phyloP scores from a whole-genome alignment of 1,140 invertebrate species.

The Acromyrmex heyeri region DNA sequence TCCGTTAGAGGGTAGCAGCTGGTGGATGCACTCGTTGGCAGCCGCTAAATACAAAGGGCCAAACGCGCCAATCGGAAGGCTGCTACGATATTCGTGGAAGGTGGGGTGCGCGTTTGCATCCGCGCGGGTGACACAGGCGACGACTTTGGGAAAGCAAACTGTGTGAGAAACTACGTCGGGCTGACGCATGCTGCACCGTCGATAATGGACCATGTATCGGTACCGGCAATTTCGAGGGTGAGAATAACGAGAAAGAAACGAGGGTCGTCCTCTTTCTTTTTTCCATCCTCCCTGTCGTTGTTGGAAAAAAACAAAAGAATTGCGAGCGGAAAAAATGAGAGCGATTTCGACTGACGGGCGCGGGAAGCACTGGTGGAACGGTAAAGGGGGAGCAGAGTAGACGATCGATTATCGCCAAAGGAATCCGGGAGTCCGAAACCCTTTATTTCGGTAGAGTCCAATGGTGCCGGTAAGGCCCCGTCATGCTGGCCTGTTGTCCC shows the following conservation, averaged over 20 bases:
- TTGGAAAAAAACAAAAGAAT: too few relatives aligned
- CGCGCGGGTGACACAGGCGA: slow-evolving; percentile 73
- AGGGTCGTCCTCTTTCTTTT: too few relatives aligned
- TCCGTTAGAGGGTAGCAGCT: slow-evolving; percentile 81
- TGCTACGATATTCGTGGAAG: slow-evolving; percentile 48
- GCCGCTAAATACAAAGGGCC: slow-evolving; percentile 16
- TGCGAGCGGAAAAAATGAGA: background rate
- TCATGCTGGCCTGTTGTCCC: background rate
- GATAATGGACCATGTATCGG: slow-evolving; percentile 74
- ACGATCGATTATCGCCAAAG: slow-evolving; percentile 24
- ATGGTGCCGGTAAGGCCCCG: background rate
- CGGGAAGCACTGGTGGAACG: background rate
- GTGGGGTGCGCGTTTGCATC: slow-evolving; percentile 53
- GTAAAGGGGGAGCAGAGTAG: background rate
- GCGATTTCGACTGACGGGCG: background rate
- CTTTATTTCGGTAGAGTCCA: slow-evolving; percentile 24
- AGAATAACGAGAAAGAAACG: background rate
- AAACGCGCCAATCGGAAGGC: slow-evolving; percentile 13
- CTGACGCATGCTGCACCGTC: slow-evolving; percentile 70
- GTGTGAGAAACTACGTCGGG: slow-evolving; percentile 73
- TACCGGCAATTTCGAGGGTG: slow-evolving; percentile 38
- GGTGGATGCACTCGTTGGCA: slow-evolving; percentile 70
- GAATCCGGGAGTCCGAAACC: slow-evolving; percentile 32
- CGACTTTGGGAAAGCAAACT: slow-evolving; percentile 66
- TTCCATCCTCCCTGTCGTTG: too few relatives aligned